These are phyloP conservation scores for Pyrrhia umbra DNA, from an alignment of 2,888 invertebrate species.

Conservation along the genomic window DNA sequence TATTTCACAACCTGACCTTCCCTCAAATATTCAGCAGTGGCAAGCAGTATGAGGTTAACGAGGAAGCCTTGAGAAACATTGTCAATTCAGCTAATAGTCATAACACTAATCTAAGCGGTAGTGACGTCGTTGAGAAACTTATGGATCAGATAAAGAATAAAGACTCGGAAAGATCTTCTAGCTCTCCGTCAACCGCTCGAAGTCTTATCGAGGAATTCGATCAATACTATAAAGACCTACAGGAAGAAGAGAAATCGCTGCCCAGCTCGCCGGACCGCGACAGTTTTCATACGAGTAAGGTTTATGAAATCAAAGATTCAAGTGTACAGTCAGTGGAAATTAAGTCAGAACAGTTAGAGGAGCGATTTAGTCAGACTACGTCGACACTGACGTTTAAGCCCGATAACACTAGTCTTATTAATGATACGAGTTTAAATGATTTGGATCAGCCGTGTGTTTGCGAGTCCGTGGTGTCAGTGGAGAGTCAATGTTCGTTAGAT, in stretches of 20 bases:
- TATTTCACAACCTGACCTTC: slow-evolving; percentile 80
- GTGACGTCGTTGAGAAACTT: slow-evolving; percentile 74
- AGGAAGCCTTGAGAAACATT: slow-evolving; percentile 82
- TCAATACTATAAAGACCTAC: slow-evolving; percentile 80
- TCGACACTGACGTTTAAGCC: slow-evolving; percentile 42
- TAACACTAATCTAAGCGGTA: slow-evolving; percentile 65
- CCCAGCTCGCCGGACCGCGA: slow-evolving; percentile 57
- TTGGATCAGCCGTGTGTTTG: slow-evolving; percentile 28
- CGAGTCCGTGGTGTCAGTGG: slow-evolving; percentile 19
- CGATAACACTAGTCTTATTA: not conserved
- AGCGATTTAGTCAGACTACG: slow-evolving; percentile 31
- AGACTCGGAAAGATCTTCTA: slow-evolving; percentile 72
- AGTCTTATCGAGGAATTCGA: slow-evolving; percentile 86
- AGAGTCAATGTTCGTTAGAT: slow-evolving; percentile 20
- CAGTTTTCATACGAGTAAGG: slow-evolving; percentile 36
- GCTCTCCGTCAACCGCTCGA: slow-evolving; percentile 83
- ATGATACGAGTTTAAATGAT: slow-evolving; percentile 24
- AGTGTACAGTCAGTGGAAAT: slow-evolving; percentile 37
- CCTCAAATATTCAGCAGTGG: slow-evolving; percentile 84
- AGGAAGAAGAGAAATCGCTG: slow-evolving; percentile 68
- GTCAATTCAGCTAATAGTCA: slow-evolving; percentile 76
- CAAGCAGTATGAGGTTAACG: slow-evolving; percentile 86
- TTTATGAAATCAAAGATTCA: slow-evolving; percentile 61
- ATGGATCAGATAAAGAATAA: slow-evolving; percentile 78
- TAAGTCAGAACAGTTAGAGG: slow-evolving; percentile 27